Conservation (phyloP, 2,113 vertebrate genomes). For the Hyperopisus bebe region DNA sequence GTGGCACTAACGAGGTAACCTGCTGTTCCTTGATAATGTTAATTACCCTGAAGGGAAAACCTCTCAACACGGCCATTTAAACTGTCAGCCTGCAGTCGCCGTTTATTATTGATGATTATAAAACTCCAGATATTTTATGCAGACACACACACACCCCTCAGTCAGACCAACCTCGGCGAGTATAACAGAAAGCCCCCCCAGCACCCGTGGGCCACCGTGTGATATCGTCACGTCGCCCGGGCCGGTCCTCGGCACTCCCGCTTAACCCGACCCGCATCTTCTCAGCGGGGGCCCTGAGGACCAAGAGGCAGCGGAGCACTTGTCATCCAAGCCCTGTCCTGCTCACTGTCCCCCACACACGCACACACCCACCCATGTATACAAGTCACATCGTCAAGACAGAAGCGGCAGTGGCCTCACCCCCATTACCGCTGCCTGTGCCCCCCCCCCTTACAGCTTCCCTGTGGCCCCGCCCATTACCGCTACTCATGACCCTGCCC, state of each 20-base stretch:
- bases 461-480: not conserved
- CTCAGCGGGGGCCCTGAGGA: not conserved
- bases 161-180: not conserved
- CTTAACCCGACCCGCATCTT: not conserved
- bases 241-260: not conserved
- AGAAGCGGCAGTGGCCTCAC: not conserved
- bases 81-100: conserved; percentile 60
- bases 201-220: not conserved
- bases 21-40: conserved; percentile 70
- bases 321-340: not conserved
- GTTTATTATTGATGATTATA: conserved; percentile 45
- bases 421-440: not conserved
- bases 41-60: conserved; percentile 67
- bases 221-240: not conserved
- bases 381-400: too few relatives aligned
- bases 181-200: not conserved
- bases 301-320: not conserved
- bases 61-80: conserved; percentile 62
- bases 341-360: not conserved
- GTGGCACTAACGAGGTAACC: conserved; percentile 67
- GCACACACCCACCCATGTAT: not conserved
- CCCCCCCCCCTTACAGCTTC: too few relatives aligned
- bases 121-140: conserved; percentile 31
- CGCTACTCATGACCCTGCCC: not conserved
- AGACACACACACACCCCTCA: not conserved